Conservation (phyloP, 2,888 invertebrate species). For the Linnaemya tessellans region DNA sequence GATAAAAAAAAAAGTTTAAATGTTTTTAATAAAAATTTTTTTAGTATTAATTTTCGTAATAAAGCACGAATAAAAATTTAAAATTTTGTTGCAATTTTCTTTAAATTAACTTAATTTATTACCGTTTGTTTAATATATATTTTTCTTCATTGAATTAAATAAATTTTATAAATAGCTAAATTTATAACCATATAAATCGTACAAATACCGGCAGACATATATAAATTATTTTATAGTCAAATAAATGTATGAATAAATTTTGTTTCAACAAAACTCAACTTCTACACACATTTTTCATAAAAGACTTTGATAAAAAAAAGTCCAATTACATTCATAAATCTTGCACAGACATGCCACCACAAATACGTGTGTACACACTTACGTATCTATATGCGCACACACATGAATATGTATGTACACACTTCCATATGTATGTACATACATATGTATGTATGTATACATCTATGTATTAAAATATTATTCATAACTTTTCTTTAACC, state of each 20-base stretch:
- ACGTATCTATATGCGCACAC: no score
- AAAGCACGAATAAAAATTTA: no score
- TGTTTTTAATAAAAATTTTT: no score
- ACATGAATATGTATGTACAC: no score
- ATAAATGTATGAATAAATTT: background rate
- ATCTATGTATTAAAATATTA: background rate
- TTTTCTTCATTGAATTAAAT: background rate
- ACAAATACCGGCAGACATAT: background rate
- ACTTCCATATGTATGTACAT: no score
- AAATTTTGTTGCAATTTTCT: no score
- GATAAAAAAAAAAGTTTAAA: no score
- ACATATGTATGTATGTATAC: no score
- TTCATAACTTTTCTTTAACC: slow-evolving; percentile 36
- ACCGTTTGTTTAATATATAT: background rate
- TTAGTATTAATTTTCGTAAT: no score
- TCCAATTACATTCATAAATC: slow-evolving; percentile 11
- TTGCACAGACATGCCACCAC: background rate
- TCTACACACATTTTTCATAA: background rate
- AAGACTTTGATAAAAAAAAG: background rate
- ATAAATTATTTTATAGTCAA: background rate
- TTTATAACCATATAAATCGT: background rate
- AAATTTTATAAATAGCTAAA: background rate
- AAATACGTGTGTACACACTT: no score
- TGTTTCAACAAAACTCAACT: background rate
- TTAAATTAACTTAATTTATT: no score